A percentile compares a stretch with the other conserved stretches of the same genome.
Evolutionary conservation across 2,113 vertebrate genomes (phyloP).

Genomic region (Sigmodon hispidus): DNA sequence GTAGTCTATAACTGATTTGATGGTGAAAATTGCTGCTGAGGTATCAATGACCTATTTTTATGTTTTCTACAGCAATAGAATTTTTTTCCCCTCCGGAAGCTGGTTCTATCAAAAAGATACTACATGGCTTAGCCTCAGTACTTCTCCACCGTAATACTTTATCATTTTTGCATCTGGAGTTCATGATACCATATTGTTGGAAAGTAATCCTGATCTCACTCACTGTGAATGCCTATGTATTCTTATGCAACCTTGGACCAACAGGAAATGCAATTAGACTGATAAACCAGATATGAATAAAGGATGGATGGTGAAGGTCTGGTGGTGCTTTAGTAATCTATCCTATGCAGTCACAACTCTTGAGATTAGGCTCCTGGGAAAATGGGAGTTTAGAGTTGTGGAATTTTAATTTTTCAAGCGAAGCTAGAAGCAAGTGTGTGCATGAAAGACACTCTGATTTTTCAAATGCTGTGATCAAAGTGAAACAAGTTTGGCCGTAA

Average conservation of each 20-base stretch:
- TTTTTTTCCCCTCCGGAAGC: conserved; percentile 10
- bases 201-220: conserved; percentile 34
- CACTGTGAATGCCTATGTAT: not conserved
- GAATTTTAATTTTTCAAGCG: not conserved
- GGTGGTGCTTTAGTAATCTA: not conserved
- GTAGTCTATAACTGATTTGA: conserved; percentile 46
- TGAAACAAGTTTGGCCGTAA: not conserved
- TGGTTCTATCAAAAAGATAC: not conserved
- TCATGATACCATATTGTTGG: conserved; percentile 3
- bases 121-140: not conserved
- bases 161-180: not conserved
- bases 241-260: not conserved
- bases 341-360: not conserved
- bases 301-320: too few species aligned
- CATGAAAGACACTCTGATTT: not conserved
- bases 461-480: conserved; percentile 12
- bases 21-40: conserved; percentile 49
- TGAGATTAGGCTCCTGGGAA: not conserved
- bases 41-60: conserved; percentile 49
- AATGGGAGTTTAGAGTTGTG: not conserved
- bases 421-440: not conserved
- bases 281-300: not conserved
- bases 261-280: not conserved
- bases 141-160: not conserved
- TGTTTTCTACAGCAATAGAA: conserved; percentile 28